These are phyloP conservation scores for Aldabrachelys gigantea DNA, from an alignment of 2,113 vertebrate genomes.

Conservation along the genomic window DNA sequence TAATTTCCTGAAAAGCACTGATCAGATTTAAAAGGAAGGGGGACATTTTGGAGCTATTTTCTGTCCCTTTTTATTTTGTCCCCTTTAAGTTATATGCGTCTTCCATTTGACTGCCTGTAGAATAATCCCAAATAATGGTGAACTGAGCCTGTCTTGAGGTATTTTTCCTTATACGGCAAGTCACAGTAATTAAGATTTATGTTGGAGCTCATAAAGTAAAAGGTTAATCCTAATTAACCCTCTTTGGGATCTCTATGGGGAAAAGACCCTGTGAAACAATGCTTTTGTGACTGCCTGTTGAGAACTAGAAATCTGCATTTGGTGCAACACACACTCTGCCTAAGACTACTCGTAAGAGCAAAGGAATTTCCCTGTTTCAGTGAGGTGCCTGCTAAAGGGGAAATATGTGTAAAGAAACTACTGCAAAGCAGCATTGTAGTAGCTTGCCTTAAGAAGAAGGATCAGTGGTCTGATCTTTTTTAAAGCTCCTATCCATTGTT, in stretches of 20 bases:
- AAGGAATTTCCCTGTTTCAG: not conserved
- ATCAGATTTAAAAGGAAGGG: conserved; percentile 80
- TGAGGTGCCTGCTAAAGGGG: not conserved
- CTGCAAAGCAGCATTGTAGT: not conserved
- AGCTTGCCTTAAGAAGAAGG: not conserved
- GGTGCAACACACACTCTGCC: not conserved
- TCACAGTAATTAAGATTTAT: conserved; percentile 32
- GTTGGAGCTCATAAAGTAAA: conserved; percentile 17
- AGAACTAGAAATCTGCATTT: not conserved
- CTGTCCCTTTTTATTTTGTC: conserved; percentile 44
- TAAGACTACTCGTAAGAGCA: not conserved
- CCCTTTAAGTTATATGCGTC: conserved; percentile 46
- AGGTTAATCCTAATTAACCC: conserved; percentile 12
- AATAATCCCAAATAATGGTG: conserved; percentile 9
- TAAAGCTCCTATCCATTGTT: not conserved
- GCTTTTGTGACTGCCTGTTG: not conserved
- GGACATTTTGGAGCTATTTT: conserved; percentile 41
- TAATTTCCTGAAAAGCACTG: conserved; percentile 85
- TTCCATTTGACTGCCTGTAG: not conserved
- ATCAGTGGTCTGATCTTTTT: not conserved
- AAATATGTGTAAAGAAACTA: not conserved
- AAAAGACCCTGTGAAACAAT: not conserved
- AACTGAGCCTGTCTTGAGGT: not conserved
- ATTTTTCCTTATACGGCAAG: not conserved
- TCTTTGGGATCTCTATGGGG: not conserved